Conservation (phyloP, 2,113 vertebrate species). For the Proterorhinus semilunaris region DNA sequence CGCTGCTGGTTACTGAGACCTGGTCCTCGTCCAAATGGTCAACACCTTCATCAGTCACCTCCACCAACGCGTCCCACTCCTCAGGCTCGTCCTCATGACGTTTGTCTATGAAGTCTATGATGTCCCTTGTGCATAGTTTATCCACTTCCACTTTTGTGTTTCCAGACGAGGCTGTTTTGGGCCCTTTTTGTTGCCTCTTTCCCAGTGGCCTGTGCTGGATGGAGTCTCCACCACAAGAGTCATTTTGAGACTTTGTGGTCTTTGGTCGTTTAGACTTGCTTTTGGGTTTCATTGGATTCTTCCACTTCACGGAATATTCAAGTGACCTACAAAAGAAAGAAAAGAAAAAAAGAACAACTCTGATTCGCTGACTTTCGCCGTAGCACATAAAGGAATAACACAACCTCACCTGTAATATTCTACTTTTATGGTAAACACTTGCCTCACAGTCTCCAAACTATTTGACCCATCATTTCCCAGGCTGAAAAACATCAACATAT, state of each 20-base stretch:
- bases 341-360: neutral
- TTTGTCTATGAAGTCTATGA: conserved; percentile 31
- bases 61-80: neutral
- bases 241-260: conserved; percentile 7
- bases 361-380: neutral
- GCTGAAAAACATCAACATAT: conserved; percentile 20
- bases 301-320: conserved; percentile 35
- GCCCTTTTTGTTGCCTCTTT: neutral
- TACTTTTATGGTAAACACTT: conserved; percentile 18
- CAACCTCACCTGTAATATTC: conserved; percentile 36
- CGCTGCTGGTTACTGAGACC: conserved; percentile 28
- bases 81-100: fast-evolving
- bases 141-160: fast-evolving
- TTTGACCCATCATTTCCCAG: conserved; percentile 7
- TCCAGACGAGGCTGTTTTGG: neutral
- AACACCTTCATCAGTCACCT: conserved; percentile 15
- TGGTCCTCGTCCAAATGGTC: conserved; percentile 12
- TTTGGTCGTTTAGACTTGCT: conserved; percentile 12
- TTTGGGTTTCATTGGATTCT: conserved; percentile 20
- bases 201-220: neutral
- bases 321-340: conserved; percentile 36
- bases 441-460: neutral
- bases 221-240: neutral
- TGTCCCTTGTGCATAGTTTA: neutral
- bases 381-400: neutral